phyloP scores from a whole-genome alignment of 2,888 invertebrate genomes.

The Plagodis pulveraria region DNA sequence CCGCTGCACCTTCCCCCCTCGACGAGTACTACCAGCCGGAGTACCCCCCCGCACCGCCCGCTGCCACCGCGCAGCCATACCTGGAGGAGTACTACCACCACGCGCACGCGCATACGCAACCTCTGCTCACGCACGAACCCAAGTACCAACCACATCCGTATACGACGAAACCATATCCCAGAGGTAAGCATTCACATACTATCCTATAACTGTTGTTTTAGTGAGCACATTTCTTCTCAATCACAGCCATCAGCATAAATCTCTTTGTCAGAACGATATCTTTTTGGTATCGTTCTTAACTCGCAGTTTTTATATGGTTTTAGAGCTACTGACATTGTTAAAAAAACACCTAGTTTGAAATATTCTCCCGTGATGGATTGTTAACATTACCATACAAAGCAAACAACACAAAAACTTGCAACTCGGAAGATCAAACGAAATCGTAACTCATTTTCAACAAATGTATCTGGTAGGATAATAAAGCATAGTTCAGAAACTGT shows the following conservation, averaged over 20 bases:
- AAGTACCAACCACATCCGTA: constrained; percentile 90
- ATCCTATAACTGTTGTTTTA: too few relatives aligned
- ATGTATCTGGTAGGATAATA: neutral
- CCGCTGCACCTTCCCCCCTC: constrained; percentile 76
- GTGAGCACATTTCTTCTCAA: too few relatives aligned
- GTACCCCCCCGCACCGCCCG: constrained; percentile 76
- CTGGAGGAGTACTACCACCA: constrained; percentile 91
- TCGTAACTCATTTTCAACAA: neutral
- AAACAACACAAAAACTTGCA: too few relatives aligned
- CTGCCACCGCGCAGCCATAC: constrained; percentile 86
- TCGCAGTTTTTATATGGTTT: too few relatives aligned
- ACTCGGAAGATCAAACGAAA: too few relatives aligned
- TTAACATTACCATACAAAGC: too few relatives aligned
- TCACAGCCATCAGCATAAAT: too few relatives aligned
- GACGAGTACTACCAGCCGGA: constrained; percentile 83
- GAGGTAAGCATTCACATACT: constrained; percentile 79
- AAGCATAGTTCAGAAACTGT: constrained; percentile 2
- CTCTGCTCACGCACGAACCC: constrained; percentile 84
- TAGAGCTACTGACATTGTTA: too few relatives aligned
- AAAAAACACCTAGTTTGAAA: too few relatives aligned
- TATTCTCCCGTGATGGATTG: too few relatives aligned
- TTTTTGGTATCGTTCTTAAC: too few relatives aligned
- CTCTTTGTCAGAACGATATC: too few relatives aligned
- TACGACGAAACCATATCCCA: constrained; percentile 89
- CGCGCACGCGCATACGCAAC: constrained; percentile 88